phyloP scores from a whole-genome alignment of 1,140 invertebrate genomes.

The Calycopis cecrops region DNA sequence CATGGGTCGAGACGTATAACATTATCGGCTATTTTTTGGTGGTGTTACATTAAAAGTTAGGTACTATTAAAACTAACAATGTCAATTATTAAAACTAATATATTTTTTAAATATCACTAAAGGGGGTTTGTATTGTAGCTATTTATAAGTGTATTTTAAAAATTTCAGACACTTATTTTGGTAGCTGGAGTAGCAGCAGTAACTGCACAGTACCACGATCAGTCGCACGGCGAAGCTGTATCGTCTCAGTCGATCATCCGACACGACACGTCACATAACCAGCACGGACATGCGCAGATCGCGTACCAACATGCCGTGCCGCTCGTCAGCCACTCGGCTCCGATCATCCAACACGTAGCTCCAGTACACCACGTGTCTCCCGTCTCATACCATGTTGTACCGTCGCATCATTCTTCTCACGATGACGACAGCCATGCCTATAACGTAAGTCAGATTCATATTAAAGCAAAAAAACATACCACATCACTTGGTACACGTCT shows the following conservation, averaged over 20 bases:
- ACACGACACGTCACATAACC: conserved; percentile 31
- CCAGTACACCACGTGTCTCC: conserved; percentile 9
- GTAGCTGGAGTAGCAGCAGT: conserved; percentile 9
- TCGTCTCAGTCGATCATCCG: conserved; percentile 45
- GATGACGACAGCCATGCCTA: conserved; percentile 21
- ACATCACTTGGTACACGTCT: too few species aligned
- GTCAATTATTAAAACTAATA: too few species aligned
- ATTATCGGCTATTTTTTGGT: too few species aligned
- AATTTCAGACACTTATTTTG: conserved; percentile 13
- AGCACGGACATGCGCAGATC: conserved; percentile 11
- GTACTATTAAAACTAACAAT: too few species aligned
- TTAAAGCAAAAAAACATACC: too few species aligned
- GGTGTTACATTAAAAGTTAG: too few species aligned
- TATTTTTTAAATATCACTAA: too few species aligned
- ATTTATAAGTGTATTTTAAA: too few species aligned
- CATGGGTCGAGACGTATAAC: too few species aligned
- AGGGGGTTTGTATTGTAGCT: too few species aligned
- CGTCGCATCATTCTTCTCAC: not conserved
- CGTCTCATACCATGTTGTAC: conserved; percentile 11
- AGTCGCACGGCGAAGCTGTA: conserved; percentile 29
- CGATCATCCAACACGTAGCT: conserved; percentile 1
- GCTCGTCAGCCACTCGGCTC: too few species aligned
- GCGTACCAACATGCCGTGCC: too few species aligned
- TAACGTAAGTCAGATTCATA: conserved; percentile 14
- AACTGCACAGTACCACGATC: conserved; percentile 16